phyloP scores from a whole-genome alignment of 2,797 vertebrate species.

The Eulemur albifrons region DNA sequence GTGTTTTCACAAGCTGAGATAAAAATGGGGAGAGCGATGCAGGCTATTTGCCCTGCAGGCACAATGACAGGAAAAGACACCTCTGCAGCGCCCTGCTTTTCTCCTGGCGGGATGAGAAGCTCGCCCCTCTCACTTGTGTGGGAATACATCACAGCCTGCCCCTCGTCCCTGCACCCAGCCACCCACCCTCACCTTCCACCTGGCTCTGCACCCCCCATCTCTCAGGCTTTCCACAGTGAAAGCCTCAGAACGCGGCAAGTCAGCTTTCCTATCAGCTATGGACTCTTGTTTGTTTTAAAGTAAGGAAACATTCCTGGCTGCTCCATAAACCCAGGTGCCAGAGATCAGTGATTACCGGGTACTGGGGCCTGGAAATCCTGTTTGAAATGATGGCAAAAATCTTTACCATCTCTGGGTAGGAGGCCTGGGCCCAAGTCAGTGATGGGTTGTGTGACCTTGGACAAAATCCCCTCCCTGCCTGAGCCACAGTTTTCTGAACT shows the following conservation, averaged over 20 bases:
- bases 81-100: neutral
- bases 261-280: neutral
- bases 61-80: constrained; percentile 9
- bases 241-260: neutral
- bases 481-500: neutral
- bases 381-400: neutral
- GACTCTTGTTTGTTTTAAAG: neutral
- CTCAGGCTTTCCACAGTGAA: neutral
- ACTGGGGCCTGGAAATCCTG: neutral
- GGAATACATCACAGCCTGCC: neutral
- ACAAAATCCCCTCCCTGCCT: neutral
- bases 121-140: neutral
- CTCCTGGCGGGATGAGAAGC: neutral
- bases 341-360: neutral
- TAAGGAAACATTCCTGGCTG: neutral
- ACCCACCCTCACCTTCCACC: neutral
- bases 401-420: neutral
- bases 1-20: neutral
- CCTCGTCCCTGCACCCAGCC: accelerated
- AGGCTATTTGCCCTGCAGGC: neutral
- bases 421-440: neutral
- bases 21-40: neutral
- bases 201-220: neutral
- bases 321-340: neutral
- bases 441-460: neutral